A percentile compares a stretch with the other conserved stretches of the same genome.
Conservation (phyloP, 2,888 invertebrate species). For the Hoplodrina ambigua region DNA sequence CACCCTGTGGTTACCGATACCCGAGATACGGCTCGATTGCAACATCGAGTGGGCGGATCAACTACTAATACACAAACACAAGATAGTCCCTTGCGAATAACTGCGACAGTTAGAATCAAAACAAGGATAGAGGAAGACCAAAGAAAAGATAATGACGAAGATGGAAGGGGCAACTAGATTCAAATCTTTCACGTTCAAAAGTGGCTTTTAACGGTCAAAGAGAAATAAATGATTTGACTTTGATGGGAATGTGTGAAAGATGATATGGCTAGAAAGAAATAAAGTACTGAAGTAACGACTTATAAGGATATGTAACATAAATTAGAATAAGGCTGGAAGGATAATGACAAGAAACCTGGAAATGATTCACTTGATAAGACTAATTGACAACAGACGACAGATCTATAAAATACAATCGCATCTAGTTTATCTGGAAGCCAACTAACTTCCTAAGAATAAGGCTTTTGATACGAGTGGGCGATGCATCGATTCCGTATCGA, state of each 20-base stretch:
- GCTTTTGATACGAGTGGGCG: constrained; percentile 35
- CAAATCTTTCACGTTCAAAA: too few species aligned
- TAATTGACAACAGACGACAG: constrained; percentile 32
- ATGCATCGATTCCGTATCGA: constrained; percentile 41
- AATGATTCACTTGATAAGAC: constrained; percentile 5
- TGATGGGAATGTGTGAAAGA: neutral
- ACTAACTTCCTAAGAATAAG: constrained; percentile 28
- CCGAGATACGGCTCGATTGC: constrained; percentile 48
- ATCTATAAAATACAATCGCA: constrained; percentile 13
- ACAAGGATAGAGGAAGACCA: neutral
- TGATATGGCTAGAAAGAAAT: neutral
- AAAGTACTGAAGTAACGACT: neutral
- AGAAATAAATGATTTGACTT: too few species aligned
- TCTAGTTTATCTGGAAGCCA: constrained; percentile 22
- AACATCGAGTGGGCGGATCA: constrained; percentile 31
- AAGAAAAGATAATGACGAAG: neutral
- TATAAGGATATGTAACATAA: constrained; percentile 2
- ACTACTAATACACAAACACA: constrained; percentile 1
- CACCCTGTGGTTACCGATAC: constrained; percentile 54
- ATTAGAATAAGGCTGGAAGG: neutral
- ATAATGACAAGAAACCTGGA: constrained; percentile 12
- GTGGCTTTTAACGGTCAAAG: too few species aligned
- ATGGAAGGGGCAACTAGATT: too few species aligned
- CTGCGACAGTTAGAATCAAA: constrained; percentile 10
- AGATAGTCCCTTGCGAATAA: constrained; percentile 14